Conservation (phyloP, 2,888 invertebrate species). For the Melikaiella ostensackeni region DNA sequence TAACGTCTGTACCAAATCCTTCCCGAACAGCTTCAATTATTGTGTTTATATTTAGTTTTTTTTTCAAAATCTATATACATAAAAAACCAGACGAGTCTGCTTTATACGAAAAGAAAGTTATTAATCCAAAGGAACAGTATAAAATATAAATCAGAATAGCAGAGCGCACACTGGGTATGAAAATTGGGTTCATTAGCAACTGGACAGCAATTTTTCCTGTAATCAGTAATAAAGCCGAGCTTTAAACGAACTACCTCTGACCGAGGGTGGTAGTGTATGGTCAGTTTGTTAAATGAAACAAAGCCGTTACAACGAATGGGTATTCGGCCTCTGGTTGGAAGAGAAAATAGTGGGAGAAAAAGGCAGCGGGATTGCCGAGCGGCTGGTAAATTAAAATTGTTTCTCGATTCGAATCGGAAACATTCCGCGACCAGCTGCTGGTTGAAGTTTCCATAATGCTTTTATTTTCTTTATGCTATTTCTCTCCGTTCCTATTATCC, state of each 20-base stretch:
- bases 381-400: constrained; percentile 70
- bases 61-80: background rate
- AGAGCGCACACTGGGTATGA: background rate
- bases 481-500: background rate
- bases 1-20: too few species aligned
- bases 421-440: constrained; percentile 56
- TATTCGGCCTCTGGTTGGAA: constrained; percentile 57
- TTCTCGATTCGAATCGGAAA: constrained; percentile 68
- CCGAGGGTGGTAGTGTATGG: constrained; percentile 60
- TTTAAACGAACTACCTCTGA: constrained; percentile 66
- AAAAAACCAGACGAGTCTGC: background rate
- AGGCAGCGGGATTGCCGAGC: constrained; percentile 47
- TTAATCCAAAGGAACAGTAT: background rate
- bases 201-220: constrained; percentile 71
- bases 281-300: constrained; percentile 73
- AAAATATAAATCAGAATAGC: background rate
- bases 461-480: constrained; percentile 4
- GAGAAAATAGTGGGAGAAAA: constrained; percentile 5
- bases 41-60: too few species aligned
- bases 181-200: constrained; percentile 67
- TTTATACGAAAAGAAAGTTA: background rate
- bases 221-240: constrained; percentile 72
- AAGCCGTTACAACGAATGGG: constrained; percentile 73
- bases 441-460: constrained; percentile 35
- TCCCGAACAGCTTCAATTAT: too few species aligned